These are phyloP conservation scores for Cheirogaleus medius DNA, from an alignment of 2,113 vertebrate species.

Conservation along the genomic window DNA sequence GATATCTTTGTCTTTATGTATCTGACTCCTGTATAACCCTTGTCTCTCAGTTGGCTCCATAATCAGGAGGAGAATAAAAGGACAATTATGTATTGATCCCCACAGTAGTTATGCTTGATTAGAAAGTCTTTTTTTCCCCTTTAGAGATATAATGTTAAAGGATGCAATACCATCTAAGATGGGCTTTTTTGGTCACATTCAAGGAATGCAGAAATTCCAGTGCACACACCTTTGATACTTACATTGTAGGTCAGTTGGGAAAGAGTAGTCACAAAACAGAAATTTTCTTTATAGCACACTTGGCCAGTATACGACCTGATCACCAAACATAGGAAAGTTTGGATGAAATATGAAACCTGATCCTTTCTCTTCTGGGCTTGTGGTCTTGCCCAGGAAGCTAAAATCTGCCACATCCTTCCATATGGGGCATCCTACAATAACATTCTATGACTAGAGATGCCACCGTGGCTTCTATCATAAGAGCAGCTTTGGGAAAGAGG, in stretches of 20 bases:
- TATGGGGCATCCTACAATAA: background rate
- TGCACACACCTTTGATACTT: background rate
- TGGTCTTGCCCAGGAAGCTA: background rate
- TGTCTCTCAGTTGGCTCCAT: background rate
- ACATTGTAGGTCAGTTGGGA: background rate
- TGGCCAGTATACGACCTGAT: background rate
- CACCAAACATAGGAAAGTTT: background rate
- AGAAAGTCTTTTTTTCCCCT: background rate
- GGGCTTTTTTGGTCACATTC: constrained; percentile 31
- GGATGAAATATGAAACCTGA: background rate
- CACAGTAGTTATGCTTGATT: background rate
- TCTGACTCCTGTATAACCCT: background rate
- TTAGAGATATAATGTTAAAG: constrained; percentile 14
- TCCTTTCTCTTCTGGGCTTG: background rate
- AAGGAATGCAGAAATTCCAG: background rate
- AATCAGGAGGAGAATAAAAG: constrained; percentile 4
- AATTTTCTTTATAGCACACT: background rate
- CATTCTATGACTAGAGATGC: background rate
- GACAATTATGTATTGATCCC: background rate
- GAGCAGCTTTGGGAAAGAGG: background rate
- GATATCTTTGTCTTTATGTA: background rate
- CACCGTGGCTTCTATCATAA: background rate
- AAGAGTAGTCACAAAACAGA: background rate
- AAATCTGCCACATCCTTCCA: background rate
- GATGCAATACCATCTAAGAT: background rate